Percentiles rank a stretch among this genome's conserved stretches.
These are phyloP conservation scores for Oxyteleia sp. DNA, from an alignment of 2,888 invertebrate species.

Conservation along the genomic window DNA sequence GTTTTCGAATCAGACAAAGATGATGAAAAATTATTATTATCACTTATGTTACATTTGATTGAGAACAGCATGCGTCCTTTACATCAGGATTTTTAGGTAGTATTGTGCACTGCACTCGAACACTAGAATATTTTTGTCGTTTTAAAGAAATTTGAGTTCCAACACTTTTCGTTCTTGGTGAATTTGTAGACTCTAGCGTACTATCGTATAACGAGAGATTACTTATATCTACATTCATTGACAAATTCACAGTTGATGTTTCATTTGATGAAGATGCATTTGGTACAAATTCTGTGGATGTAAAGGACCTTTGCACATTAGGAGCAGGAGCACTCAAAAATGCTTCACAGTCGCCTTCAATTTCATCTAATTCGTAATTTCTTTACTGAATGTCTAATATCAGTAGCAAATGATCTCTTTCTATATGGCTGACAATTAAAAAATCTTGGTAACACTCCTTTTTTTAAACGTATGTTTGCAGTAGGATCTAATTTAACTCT, in stretches of 20 bases:
- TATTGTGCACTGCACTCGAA: conserved; percentile 6
- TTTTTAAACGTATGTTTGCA: conserved; percentile 36
- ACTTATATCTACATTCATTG: too few species aligned
- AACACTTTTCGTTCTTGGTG: too few species aligned
- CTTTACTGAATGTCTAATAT: conserved; percentile 10
- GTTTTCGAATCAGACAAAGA: not conserved
- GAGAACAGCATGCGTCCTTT: conserved; percentile 14
- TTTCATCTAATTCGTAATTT: conserved; percentile 5
- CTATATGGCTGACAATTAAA: conserved; percentile 43
- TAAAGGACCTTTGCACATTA: too few species aligned
- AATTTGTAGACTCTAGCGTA: too few species aligned
- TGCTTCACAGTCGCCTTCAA: too few species aligned
- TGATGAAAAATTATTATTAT: too few species aligned
- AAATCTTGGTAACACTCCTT: conserved; percentile 41
- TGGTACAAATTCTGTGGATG: too few species aligned
- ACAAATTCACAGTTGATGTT: too few species aligned
- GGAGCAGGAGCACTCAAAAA: too few species aligned
- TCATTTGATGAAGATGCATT: too few species aligned
- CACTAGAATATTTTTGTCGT: conserved; percentile 15
- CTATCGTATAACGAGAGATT: too few species aligned
- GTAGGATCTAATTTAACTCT: conserved; percentile 45
- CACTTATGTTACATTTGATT: not conserved
- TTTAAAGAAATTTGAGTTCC: conserved; percentile 15
- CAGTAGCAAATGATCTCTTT: conserved; percentile 6
- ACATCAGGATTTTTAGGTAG: too few species aligned